Base-by-base conservation (phyloP, 2,113 vertebrate species). In the Microcebus ravelobensis region DNA sequence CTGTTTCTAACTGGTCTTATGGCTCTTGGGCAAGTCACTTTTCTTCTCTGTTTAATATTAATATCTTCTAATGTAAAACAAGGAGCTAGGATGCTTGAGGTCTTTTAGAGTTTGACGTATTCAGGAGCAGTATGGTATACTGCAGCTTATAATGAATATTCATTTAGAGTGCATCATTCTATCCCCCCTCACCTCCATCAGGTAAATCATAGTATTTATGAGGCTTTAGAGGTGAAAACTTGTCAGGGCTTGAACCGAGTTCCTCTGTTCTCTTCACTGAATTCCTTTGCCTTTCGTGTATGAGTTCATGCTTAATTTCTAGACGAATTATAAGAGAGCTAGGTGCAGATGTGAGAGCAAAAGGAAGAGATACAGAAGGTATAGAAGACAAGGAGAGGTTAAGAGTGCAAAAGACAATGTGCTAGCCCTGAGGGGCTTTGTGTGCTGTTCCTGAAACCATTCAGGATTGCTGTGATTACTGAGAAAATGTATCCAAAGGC, bases 21-120 rank as follows among this genome's bases (percentile, higher is more conserved):
- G 42, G 31, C 36, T 31, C 1, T 55, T 82, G 63, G 61, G 29
- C 5, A 83, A 18, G 34, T 83, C 17, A 89, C 21, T 80, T 94
- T 73, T 48, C 29, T 77, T 73, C 63, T 94, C 31, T 73, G 5
- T 68, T 95, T 92, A 59, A 52, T 79, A 21, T 95, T 92, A 59
- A 39, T 79, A 25, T 71, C 45, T 34, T 79, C 13, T 70, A 68
- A 63, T 34, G 9, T 31, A 83, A 85, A 57, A 91, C 3, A 70
- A 89, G 36, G n/a, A 57, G 4, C 55, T 50, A 59, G 31, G 45
- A 34, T 63, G 31, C 9, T 50, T 50, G 7, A 83, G 18, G 48
- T 8, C 31, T 87, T 91, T 70, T 63, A 65, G 31, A 83, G 88
- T 59, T 68, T 90, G 71, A 92, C 48, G 8, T 63, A 79, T 15